Percentiles rank a stretch among this genome's conserved stretches.
Evolutionary conservation across 2,113 vertebrate species (phyloP).

Genomic region (Mastomys coucha): DNA sequence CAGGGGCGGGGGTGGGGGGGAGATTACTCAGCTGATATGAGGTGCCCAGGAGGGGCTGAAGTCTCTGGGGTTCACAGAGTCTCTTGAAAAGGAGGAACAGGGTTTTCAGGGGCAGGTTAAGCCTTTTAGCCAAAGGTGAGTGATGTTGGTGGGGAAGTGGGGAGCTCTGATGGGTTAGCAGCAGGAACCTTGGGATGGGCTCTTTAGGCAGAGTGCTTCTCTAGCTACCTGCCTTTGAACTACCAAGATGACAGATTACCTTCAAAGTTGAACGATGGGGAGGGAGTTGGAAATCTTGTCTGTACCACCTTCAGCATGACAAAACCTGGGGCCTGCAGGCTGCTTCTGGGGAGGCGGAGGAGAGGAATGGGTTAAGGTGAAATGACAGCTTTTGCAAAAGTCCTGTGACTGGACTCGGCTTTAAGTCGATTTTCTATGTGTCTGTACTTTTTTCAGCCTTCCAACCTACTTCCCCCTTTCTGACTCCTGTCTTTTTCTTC

Average conservation of each 20-base stretch:
- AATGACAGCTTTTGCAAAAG: background rate
- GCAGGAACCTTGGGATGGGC: background rate
- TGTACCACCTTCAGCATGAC: background rate
- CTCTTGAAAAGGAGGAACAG: conserved; percentile 71
- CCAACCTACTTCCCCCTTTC: background rate
- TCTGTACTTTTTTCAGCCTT: background rate
- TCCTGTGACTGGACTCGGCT: background rate
- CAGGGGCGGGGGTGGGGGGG: conserved; percentile 74
- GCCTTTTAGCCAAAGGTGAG: conserved; percentile 33
- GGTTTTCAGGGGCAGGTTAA: background rate
- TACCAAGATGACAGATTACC: conserved; percentile 10
- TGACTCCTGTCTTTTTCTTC: background rate
- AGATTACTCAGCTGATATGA: conserved; percentile 91
- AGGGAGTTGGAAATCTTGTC: conserved; percentile 1
- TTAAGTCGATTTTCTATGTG: background rate
- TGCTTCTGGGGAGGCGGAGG: rapidly evolving
- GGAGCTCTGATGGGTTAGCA: background rate
- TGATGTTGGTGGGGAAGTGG: background rate
- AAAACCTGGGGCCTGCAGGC: background rate
- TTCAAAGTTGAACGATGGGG: background rate
- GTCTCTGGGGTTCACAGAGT: conserved; percentile 75
- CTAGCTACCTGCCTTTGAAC: background rate
- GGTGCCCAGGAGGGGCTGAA: conserved; percentile 79
- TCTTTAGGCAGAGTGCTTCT: background rate
- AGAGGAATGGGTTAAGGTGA: background rate